Conservation (phyloP, 2,888 invertebrate genomes). For the Oeneis ivallda region DNA sequence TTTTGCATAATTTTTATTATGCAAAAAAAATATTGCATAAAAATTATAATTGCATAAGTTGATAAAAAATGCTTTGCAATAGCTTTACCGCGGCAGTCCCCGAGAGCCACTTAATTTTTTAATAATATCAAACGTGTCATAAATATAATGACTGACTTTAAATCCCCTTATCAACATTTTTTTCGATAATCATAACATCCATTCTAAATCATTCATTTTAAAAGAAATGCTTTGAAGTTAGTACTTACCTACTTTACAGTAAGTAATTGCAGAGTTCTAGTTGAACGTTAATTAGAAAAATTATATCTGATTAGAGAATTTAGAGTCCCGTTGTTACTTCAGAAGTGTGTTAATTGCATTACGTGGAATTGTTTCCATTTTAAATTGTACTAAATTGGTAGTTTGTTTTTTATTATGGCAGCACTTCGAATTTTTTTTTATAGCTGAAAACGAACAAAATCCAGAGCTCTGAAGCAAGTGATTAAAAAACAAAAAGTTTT, state of each 20-base stretch:
- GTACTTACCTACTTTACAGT: neutral
- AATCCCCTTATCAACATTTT: too few relatives aligned
- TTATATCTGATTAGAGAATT: constrained; percentile 31
- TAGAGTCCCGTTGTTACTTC: constrained; percentile 22
- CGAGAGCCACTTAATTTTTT: too few relatives aligned
- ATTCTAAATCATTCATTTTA: too few relatives aligned
- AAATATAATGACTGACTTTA: too few relatives aligned
- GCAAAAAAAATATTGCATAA: too few relatives aligned
- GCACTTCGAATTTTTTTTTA: neutral
- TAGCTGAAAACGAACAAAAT: neutral
- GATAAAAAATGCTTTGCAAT: too few relatives aligned
- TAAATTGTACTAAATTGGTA: constrained; percentile 18
- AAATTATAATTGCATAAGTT: too few relatives aligned
- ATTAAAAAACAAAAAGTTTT: too few relatives aligned
- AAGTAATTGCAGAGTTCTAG: constrained; percentile 10
- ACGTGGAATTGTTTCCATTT: constrained; percentile 9
- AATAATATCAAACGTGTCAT: too few relatives aligned
- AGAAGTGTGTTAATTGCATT: constrained; percentile 29
- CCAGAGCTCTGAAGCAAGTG: neutral
- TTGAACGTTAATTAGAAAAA: constrained; percentile 26
- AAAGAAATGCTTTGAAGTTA: neutral
- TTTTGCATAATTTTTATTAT: too few relatives aligned
- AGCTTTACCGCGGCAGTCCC: too few relatives aligned
- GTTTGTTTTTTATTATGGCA: constrained; percentile 8
- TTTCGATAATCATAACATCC: too few relatives aligned